Base-by-base conservation (phyloP, 2,888 invertebrate genomes). In the Drosophila fulvimacula region DNA sequence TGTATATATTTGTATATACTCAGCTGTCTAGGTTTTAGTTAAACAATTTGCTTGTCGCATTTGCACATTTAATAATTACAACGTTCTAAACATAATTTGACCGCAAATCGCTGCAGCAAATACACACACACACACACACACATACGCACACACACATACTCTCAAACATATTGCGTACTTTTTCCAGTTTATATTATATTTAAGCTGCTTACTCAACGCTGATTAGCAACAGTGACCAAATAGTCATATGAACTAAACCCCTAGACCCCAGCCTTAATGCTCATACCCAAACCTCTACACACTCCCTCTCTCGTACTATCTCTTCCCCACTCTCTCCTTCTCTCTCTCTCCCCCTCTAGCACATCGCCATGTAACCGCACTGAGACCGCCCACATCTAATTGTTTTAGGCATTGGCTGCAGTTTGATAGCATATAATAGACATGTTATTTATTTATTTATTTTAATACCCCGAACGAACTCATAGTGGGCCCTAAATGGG, bases 401-500 rank as follows among this genome's bases (percentile, higher is more conserved):
- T 80, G 73, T 76, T 81, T 77, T 72, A 53, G 64, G 61, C 81
- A 59, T 51, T 59, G 64, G 57, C 67, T 41, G 69, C 77, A 73
- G 41, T 86, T 76, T 52, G 83, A 82, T 82, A 82, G 63, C 84
- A 86, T 73, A 86, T 89, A 87, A 87, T 89, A 83, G 71, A 81
- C 74, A 73, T 68, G 64, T 65, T 76, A 59, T 76, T 70, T 76
- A 80, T 65, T 55, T 51, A 64, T 61, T 61, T 69, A 56, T 48
- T 44, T 55, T 55, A 51, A 51, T 51, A 21, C 49, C 49, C 49
- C 32, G 21, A 34, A 51, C 34, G 49, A 32, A 38, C 6, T 52
- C 38, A 21, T 15, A 52, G 15, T n/a, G 52, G 7, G 38, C 17
- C n/a, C 38, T 6, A 2, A 52, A 38, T n/a, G 24, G 52, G 38